Base-by-base conservation (phyloP, 2,797 vertebrate genomes). In the Malacoctenus gilli region DNA sequence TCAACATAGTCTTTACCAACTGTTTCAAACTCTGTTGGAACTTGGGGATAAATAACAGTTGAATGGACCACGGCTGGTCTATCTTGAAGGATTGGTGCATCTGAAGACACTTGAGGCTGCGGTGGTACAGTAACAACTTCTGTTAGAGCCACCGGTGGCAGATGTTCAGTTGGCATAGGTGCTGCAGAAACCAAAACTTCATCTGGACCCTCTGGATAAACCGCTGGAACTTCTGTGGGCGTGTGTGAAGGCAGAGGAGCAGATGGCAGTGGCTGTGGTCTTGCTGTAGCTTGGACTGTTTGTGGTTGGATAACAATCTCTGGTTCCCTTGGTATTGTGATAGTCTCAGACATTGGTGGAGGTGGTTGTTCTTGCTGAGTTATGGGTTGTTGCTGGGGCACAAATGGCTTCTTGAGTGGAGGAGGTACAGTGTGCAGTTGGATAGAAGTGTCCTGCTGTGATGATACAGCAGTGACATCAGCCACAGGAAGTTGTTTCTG, bases 381-480 rank as follows among this genome's bases (percentile, higher is more conserved):
- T 37, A 64, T 36, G 54, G 53, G 22, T 44, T 84, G 66, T 47
- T 79, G 71, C 50, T 76, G 68, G 37, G 72, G 68, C 19, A 82
- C 37, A 64, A 83, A 87, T 62, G 80, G 64, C 76, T 87, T 90
- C 66, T 89, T 90, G 47, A 90, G 77, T 75, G 86, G 72, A 56
- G 25, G 46, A 65, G 81, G 76, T 38, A 86, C 82, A 67, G n/a
- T 79, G 8, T 82, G 49, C 40, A 42, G 75, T 48, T 87, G 55
- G 65, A 90, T 80, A 18, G n/a, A 43, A 40, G 11, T 49, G 1
- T 70, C 72, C 10, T 78, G 74, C 63, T 32, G 38, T 31, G 60
- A 68, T 68, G 80, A 50, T 9, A 70, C n/a, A 14, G 36, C 20
- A 4, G 36, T 58, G 8, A 63, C 42, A 67, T 87, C 64, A 54